Conservation (phyloP, 1,140 invertebrate genomes). For the Myzus persicae region DNA sequence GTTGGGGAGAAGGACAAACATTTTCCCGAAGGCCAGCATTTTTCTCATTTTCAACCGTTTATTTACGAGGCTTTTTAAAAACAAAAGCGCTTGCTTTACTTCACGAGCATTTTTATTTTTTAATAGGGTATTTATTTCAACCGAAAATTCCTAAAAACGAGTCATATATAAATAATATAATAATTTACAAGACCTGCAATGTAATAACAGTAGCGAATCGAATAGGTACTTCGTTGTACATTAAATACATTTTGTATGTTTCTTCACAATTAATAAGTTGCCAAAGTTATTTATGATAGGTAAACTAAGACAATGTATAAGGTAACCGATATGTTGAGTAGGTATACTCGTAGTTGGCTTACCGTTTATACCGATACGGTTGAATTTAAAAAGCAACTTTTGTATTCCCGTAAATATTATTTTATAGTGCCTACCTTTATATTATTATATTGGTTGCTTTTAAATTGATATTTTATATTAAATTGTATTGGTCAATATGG, state of each 20-base stretch:
- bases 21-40: conserved; percentile 39
- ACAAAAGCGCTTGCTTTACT: conserved; percentile 50
- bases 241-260: not conserved
- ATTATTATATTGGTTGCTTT: not conserved
- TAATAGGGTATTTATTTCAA: conserved; percentile 25
- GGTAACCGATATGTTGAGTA: not conserved
- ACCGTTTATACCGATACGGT: not conserved
- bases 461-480: conserved; percentile 21
- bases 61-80: conserved; percentile 54
- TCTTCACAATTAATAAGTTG: not conserved
- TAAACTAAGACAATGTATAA: not conserved
- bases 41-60: conserved; percentile 55
- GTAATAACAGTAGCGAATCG: not conserved
- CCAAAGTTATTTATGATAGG: not conserved
- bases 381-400: not conserved
- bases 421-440: not conserved
- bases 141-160: not conserved
- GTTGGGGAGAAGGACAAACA: conserved; percentile 39
- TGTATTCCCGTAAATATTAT: not conserved
- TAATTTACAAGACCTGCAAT: not conserved
- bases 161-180: not conserved
- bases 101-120: not conserved
- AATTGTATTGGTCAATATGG: not conserved
- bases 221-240: not conserved
- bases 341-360: not conserved